A percentile compares a stretch with the other conserved stretches of the same genome.
phyloP scores from a whole-genome alignment of 1,140 invertebrate genomes.

The Hyphantria cunea region DNA sequence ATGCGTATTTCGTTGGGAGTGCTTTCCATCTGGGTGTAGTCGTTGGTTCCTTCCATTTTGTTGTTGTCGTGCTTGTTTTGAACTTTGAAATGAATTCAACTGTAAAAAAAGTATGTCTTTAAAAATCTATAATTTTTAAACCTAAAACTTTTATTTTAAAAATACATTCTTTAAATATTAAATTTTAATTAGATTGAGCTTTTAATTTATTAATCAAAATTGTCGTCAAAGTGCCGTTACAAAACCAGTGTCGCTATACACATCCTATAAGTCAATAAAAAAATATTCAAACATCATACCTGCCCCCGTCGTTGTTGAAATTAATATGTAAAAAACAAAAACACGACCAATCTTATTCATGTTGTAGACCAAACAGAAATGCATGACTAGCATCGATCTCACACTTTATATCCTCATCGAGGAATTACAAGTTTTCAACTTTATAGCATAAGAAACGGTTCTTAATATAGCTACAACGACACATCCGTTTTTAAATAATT shows the following conservation, averaged over 20 bases:
- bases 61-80: slow-evolving; percentile 1
- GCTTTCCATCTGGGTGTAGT: background rate
- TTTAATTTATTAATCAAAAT: too few relatives aligned
- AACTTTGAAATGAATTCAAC: slow-evolving; percentile 1
- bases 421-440: slow-evolving; percentile 48
- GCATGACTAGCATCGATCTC: slow-evolving; percentile 36
- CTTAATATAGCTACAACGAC: slow-evolving; percentile 43
- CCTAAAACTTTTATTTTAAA: background rate
- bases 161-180: too few relatives aligned
- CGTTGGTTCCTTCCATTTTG: slow-evolving; percentile 1
- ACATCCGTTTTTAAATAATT: slow-evolving; percentile 44
- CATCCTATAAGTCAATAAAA: slow-evolving; percentile 1
- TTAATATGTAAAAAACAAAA: slow-evolving; percentile 19
- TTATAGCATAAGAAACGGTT: slow-evolving; percentile 45
- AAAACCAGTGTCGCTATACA: background rate
- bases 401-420: slow-evolving; percentile 49
- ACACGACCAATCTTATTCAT: slow-evolving; percentile 33
- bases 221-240: too few relatives aligned
- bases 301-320: slow-evolving; percentile 26
- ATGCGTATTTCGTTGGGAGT: background rate
- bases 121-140: background rate
- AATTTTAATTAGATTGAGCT: too few relatives aligned
- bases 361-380: slow-evolving; percentile 40
- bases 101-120: slow-evolving; percentile 3
- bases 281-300: slow-evolving; percentile 16